Evolutionary conservation across 2,113 vertebrate species (phyloP).

Genomic region (Oncorhynchus keta): DNA sequence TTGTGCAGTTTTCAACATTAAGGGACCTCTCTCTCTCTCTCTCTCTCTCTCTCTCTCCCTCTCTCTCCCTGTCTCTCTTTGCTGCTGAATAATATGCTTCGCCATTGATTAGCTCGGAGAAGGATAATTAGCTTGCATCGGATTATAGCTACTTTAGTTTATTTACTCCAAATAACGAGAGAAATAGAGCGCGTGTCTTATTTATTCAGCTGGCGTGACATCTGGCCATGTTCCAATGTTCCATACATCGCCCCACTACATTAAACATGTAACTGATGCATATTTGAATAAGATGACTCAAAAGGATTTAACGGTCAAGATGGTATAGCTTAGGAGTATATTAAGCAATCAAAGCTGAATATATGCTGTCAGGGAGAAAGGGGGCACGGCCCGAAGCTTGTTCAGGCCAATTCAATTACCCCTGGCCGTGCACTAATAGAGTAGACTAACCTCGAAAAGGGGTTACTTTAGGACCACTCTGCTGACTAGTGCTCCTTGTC

Average conservation of each 20-base stretch:
- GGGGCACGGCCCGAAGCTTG: constrained; percentile 59
- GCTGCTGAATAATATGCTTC: constrained; percentile 1
- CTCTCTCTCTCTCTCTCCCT: background rate
- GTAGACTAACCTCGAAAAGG: constrained; percentile 59
- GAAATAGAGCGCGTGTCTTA: constrained; percentile 14
- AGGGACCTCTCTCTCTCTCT: no score
- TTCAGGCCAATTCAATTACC: constrained; percentile 72
- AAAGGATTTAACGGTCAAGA: background rate
- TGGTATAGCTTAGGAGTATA: background rate
- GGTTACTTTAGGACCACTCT: constrained; percentile 63
- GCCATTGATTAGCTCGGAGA: constrained; percentile 46
- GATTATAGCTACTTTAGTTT: constrained; percentile 38
- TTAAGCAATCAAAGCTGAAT: constrained; percentile 51
- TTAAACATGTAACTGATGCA: constrained; percentile 10
- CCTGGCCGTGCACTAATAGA: constrained; percentile 55
- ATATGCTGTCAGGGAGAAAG: constrained; percentile 51
- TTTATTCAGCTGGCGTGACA: constrained; percentile 20
- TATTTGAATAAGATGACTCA: background rate
- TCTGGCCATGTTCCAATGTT: constrained; percentile 3
- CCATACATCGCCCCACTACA: constrained; percentile 11
- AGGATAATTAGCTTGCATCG: constrained; percentile 49
- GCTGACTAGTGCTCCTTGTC: constrained; percentile 68
- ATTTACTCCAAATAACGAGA: constrained; percentile 37
- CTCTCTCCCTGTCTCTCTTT: background rate
- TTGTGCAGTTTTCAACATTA: constrained; percentile 19